These are phyloP conservation scores for Ramphastos sulfuratus DNA, from an alignment of 2,113 vertebrate genomes.

Conservation along the genomic window DNA sequence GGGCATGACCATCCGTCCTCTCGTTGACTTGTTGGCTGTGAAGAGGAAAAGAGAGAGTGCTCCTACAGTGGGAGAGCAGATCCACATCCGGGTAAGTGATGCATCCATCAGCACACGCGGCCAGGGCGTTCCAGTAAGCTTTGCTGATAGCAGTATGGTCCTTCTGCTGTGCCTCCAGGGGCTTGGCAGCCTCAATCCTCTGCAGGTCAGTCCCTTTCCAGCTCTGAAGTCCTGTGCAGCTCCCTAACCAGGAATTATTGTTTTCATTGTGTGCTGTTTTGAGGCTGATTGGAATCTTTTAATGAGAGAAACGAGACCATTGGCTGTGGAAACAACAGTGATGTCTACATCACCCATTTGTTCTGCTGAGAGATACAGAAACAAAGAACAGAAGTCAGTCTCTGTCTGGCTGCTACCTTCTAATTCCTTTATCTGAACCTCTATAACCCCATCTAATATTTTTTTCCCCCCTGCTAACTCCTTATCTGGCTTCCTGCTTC, in stretches of 20 bases:
- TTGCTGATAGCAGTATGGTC: background rate
- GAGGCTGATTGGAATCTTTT: too few relatives aligned
- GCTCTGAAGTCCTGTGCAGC: background rate
- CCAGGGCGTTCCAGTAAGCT: background rate
- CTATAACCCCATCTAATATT: too few relatives aligned
- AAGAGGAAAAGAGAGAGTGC: conserved; percentile 80
- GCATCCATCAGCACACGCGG: fast-evolving
- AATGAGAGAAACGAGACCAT: too few relatives aligned
- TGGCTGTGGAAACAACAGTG: too few relatives aligned
- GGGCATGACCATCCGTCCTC: conserved; percentile 84
- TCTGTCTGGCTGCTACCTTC: too few relatives aligned
- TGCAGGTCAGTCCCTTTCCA: background rate
- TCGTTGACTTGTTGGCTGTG: conserved; percentile 83
- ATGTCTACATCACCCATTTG: too few relatives aligned
- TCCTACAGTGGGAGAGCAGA: conserved; percentile 82
- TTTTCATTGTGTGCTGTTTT: background rate
- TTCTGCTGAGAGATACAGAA: too few relatives aligned
- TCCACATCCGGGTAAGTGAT: conserved; percentile 80
- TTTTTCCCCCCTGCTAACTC: too few relatives aligned
- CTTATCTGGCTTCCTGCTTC: too few relatives aligned
- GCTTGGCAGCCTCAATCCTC: background rate
- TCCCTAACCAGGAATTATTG: background rate
- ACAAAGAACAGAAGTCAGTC: too few relatives aligned
- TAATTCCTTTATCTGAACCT: too few relatives aligned
- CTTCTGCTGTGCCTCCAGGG: background rate